phyloP scores from a whole-genome alignment of 2,797 vertebrate genomes.

The Fratercula arctica region DNA sequence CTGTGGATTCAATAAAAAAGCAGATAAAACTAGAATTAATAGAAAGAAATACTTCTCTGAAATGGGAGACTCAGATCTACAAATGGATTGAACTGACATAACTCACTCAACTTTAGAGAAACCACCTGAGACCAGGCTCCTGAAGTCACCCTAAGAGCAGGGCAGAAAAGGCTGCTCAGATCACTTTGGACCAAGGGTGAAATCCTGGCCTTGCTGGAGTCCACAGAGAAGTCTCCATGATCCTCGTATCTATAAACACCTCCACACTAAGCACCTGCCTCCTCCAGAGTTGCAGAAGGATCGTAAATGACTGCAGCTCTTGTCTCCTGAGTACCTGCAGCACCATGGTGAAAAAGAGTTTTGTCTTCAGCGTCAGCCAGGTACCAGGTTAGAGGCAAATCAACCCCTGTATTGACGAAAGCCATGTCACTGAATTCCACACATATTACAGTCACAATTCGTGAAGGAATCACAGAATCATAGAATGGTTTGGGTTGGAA shows the following conservation, averaged over 20 bases:
- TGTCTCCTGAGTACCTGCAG: background rate
- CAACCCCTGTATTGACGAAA: background rate
- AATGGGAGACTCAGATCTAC: background rate
- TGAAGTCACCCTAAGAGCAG: background rate
- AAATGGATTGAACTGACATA: background rate
- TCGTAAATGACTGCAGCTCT: background rate
- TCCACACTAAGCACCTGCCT: background rate
- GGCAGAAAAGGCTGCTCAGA: background rate
- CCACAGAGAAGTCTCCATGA: background rate
- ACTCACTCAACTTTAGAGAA: background rate
- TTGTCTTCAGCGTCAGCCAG: background rate
- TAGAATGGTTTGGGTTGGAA: background rate
- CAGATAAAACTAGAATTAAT: background rate
- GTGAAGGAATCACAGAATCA: background rate
- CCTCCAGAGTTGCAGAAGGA: background rate
- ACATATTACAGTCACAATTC: background rate
- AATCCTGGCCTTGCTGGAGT: background rate
- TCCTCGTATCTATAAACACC: background rate
- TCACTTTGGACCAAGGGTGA: background rate
- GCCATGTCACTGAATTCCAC: background rate
- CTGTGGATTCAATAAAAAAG: background rate
- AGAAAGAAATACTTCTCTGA: background rate
- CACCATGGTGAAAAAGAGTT: background rate
- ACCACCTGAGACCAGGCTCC: background rate
- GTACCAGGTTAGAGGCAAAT: background rate